These are phyloP conservation scores for Karalla daura DNA, from an alignment of 2,797 vertebrate species.

Conservation along the genomic window DNA sequence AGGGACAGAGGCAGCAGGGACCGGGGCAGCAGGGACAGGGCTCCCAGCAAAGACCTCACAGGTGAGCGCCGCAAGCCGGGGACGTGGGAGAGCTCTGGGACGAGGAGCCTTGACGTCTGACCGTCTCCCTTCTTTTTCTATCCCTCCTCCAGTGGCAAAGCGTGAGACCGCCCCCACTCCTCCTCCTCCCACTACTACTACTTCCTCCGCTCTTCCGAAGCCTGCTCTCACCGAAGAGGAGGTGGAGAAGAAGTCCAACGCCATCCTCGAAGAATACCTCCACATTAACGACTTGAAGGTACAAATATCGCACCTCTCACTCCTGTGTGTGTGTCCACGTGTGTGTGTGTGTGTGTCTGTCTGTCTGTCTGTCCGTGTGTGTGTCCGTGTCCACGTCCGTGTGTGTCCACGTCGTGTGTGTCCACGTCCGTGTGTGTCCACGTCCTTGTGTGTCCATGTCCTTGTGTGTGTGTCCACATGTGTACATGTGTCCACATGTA, in stretches of 20 bases:
- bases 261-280: slow-evolving; percentile 96
- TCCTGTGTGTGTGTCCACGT: too few species aligned
- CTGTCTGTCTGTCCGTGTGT: too few species aligned
- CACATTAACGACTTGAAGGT: slow-evolving; percentile 99
- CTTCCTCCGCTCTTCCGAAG: slow-evolving; percentile 81
- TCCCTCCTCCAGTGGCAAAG: slow-evolving; percentile 81
- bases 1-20: slow-evolving; percentile 73
- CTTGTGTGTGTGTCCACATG: too few species aligned
- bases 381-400: too few species aligned
- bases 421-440: too few species aligned
- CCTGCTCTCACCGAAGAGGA: slow-evolving; percentile 90
- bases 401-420: too few species aligned
- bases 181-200: slow-evolving; percentile 77
- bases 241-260: slow-evolving; percentile 93
- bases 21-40: slow-evolving; percentile 68
- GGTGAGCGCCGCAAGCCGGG: too few species aligned
- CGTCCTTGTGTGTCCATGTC: too few species aligned
- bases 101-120: too few species aligned
- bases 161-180: slow-evolving; percentile 83
- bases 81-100: too few species aligned
- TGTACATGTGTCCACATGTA: too few species aligned
- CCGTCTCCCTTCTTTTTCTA: neutral
- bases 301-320: neutral
- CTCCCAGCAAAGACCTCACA: slow-evolving; percentile 73
- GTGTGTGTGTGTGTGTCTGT: too few species aligned